phyloP scores from a whole-genome alignment of 2,113 vertebrate genomes.

The Peromyscus californicus region DNA sequence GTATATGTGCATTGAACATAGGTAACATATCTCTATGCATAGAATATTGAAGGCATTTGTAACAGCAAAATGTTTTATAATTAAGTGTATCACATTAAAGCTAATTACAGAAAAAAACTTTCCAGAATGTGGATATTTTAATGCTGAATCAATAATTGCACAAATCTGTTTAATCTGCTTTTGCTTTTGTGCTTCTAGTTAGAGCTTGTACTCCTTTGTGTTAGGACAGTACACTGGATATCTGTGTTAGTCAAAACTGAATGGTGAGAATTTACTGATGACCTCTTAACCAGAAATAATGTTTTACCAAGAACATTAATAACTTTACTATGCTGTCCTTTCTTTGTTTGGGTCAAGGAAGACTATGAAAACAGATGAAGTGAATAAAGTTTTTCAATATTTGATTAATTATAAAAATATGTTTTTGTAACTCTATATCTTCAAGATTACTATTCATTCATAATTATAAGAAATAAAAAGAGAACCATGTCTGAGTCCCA shows the following conservation, averaged over 20 bases:
- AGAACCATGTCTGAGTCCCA: background rate
- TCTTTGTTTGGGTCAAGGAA: background rate
- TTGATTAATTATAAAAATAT: background rate
- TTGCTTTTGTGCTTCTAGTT: constrained; percentile 39
- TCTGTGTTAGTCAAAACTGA: background rate
- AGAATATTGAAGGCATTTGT: background rate
- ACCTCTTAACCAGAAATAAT: background rate
- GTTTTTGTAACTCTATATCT: background rate
- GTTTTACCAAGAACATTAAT: background rate
- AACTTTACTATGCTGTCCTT: constrained; percentile 1
- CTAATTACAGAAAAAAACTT: background rate
- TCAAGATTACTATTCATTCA: constrained; percentile 6
- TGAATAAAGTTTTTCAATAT: constrained; percentile 1
- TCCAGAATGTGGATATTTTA: background rate
- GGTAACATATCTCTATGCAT: background rate
- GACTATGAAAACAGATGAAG: background rate
- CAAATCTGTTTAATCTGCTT: constrained; percentile 28
- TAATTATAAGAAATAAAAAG: background rate
- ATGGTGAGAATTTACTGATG: background rate
- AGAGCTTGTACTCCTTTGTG: background rate
- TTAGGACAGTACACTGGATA: background rate
- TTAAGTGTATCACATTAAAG: background rate
- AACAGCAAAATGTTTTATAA: background rate
- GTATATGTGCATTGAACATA: background rate
- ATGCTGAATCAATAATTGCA: background rate